A percentile compares a stretch with the other conserved stretches of the same genome.
Conservation (phyloP, 2,797 vertebrate genomes). For the Enteromius viviparus region DNA sequence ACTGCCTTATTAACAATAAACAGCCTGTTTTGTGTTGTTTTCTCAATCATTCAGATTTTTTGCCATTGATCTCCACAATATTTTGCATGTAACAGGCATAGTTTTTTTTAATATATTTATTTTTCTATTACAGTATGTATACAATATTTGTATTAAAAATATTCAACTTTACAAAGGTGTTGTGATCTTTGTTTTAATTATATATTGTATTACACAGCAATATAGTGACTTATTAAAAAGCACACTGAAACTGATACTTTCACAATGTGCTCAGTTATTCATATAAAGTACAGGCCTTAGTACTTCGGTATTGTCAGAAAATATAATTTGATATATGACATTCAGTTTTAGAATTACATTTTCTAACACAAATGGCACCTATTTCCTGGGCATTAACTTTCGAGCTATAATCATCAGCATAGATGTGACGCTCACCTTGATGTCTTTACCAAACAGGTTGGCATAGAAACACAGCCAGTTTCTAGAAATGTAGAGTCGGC, state of each 20-base stretch:
- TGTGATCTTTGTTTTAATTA: not conserved
- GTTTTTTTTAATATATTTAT: not conserved
- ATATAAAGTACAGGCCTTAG: not conserved
- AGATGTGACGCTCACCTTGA: constrained; percentile 81
- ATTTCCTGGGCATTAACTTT: not conserved
- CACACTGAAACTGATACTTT: not conserved
- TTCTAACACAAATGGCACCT: not conserved
- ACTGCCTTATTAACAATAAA: not conserved
- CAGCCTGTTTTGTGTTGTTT: not conserved
- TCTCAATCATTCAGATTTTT: not conserved
- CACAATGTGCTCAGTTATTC: not conserved
- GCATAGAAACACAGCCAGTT: constrained; percentile 98
- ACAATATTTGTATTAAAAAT: not conserved
- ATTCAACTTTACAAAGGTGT: not conserved
- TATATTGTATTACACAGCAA: not conserved
- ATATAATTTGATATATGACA: not conserved
- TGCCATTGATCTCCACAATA: not conserved
- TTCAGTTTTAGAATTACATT: not conserved
- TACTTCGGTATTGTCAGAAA: not conserved
- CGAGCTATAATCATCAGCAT: not conserved
- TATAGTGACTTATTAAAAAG: not conserved
- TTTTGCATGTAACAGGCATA: not conserved
- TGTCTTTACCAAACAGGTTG: constrained; percentile 95
- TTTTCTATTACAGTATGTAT: not conserved
- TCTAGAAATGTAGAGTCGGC: constrained; percentile 94